A percentile compares a stretch with the other conserved stretches of the same genome.
Conservation (phyloP, 37 sponge, comb jelly and placozoan genomes). For the Chondrosia reniformis region DNA sequence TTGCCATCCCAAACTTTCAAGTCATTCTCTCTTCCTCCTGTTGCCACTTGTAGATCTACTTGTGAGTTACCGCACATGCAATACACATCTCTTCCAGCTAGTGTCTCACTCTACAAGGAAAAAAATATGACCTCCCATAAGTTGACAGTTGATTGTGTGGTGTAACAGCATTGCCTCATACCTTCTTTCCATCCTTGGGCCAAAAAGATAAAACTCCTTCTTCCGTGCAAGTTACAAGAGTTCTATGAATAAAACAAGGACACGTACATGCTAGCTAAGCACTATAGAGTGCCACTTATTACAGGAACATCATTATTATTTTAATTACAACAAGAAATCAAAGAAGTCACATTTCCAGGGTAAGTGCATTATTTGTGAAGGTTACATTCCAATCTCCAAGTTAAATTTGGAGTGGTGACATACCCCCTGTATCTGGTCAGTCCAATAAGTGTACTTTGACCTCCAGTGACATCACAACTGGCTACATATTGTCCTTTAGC, state of each 20-base stretch:
- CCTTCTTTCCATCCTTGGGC: conserved; percentile 56
- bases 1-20: conserved; percentile 79
- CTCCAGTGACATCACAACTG: conserved; percentile 56
- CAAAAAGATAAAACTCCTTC: conserved; percentile 57
- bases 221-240: conserved; percentile 62
- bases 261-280: no score
- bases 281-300: no score
- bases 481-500: conserved; percentile 18
- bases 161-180: not conserved
- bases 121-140: not conserved
- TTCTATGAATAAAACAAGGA: conserved; percentile 15
- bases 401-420: no score
- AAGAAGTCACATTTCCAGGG: no score
- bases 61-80: conserved; percentile 55
- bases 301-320: no score
- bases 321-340: no score
- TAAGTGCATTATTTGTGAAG: no score
- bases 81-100: conserved; percentile 20
- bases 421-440: conserved; percentile 46
- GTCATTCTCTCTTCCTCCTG: conserved; percentile 73
- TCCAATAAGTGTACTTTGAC: conserved; percentile 41
- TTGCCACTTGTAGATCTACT: conserved; percentile 52
- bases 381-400: no score
- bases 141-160: not conserved
- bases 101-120: conserved; percentile 31